Conservation (phyloP, 2,888 invertebrate species). For the Drosophila peninsularis region DNA sequence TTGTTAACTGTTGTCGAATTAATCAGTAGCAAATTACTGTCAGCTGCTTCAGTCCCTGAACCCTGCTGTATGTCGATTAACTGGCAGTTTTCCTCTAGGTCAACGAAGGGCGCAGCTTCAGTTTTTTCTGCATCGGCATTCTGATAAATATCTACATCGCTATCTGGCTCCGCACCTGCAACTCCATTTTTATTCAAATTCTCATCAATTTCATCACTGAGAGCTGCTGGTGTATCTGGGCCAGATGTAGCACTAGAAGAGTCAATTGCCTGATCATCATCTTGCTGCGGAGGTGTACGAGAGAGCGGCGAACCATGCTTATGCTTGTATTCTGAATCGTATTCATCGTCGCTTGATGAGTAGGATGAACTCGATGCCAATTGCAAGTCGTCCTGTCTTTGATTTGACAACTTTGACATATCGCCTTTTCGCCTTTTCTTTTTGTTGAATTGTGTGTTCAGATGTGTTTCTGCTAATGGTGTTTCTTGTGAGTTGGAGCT, state of each 20-base stretch:
- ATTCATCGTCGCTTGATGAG: slow-evolving; percentile 85
- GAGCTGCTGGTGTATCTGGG: slow-evolving; percentile 91
- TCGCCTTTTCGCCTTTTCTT: slow-evolving; percentile 54
- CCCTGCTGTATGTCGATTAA: not conserved
- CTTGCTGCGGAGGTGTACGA: not conserved
- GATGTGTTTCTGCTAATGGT: slow-evolving; percentile 34
- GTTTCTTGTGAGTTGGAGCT: slow-evolving; percentile 1
- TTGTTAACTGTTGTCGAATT: not conserved
- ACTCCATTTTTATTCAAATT: slow-evolving; percentile 73
- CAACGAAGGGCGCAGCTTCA: too few relatives aligned
- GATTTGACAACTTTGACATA: not conserved
- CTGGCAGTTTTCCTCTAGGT: not conserved
- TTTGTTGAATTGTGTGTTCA: slow-evolving; percentile 58
- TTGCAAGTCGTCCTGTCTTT: slow-evolving; percentile 40
- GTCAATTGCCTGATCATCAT: slow-evolving; percentile 1
- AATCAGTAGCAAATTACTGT: not conserved
- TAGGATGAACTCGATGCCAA: slow-evolving; percentile 82
- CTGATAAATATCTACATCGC: not conserved
- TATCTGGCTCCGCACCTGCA: slow-evolving; percentile 2
- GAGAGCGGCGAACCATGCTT: not conserved
- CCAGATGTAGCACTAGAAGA: slow-evolving; percentile 94
- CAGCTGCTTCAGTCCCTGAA: not conserved
- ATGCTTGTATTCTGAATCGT: slow-evolving; percentile 7
- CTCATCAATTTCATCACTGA: slow-evolving; percentile 88
- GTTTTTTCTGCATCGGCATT: not conserved